phyloP scores from a whole-genome alignment of 2,113 vertebrate species.

The Aspiorhynchus laticeps region DNA sequence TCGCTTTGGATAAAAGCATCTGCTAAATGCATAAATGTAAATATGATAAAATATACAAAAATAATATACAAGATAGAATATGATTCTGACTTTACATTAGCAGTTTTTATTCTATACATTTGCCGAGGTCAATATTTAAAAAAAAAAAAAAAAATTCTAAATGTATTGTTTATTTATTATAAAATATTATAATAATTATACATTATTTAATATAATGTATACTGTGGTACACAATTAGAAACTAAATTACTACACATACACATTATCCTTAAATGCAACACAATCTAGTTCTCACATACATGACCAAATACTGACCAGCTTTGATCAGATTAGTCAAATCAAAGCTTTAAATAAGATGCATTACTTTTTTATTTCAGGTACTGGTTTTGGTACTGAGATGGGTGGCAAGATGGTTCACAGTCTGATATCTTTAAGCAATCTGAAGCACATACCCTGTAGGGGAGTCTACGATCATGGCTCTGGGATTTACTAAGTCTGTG shows the following conservation, averaged over 20 bases:
- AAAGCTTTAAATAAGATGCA: neutral
- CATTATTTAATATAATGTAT: too few species aligned
- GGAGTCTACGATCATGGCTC: constrained; percentile 91
- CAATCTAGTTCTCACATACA: neutral
- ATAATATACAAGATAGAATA: neutral
- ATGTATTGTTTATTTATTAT: too few species aligned
- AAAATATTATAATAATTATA: too few species aligned
- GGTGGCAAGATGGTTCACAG: neutral
- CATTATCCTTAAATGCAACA: neutral
- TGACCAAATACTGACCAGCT: neutral
- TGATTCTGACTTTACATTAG: neutral
- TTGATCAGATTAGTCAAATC: neutral
- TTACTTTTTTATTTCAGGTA: neutral
- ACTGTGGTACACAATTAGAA: too few species aligned
- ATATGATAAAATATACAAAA: neutral
- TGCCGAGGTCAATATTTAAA: neutral
- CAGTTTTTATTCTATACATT: neutral
- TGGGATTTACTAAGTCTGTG: constrained; percentile 89
- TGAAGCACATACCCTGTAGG: constrained; percentile 80
- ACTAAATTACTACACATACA: too few species aligned
- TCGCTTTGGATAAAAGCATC: too few species aligned
- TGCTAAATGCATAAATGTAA: too few species aligned
- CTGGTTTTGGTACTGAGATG: neutral
- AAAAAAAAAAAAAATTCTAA: too few species aligned
- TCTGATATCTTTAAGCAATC: neutral